Base-by-base conservation (phyloP, 2,888 invertebrate species). In the Yponomeuta sedellus region DNA sequence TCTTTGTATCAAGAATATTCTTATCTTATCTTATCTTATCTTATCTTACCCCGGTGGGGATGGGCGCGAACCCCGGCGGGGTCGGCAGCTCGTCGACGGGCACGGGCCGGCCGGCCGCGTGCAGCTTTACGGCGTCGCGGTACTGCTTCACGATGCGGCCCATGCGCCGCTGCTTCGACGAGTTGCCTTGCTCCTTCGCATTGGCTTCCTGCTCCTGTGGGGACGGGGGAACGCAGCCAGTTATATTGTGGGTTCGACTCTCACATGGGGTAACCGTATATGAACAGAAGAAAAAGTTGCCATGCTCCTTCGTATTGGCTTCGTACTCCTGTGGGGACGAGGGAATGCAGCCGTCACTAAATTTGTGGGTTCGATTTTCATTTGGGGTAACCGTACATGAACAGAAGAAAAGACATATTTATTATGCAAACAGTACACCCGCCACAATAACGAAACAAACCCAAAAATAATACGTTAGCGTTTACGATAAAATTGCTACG, bases 61-160 rank as follows among this genome's bases (percentile, higher is more conserved):
- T 34, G 0, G 96, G 95, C 0, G 93, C 94, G 75, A 93, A 94
- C 40, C 97, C 97, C 2, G 97, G 97, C 3, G 98, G 98, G 0
- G 94, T 93, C 0, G 98, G 98, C 64, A 99, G 83, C 67, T 98
- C 98, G 66, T 97, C 97, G 44, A 93, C 92, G 3, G 94, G 92
- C 20, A 98, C 89, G 0, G 95, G 87, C 77, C 94, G 94, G 0
- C 98, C 98, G 4, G 94, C 94, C 70, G 95, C 94, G 75, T 96
- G 92, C n/a, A 91, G 78, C 78, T 94, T 95, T 39, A 98, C 94
- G 0, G 98, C 98, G 72, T 96, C 96, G 77, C 96, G 94, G 78
- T 96, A 99, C 84, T 98, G 98, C 86, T 98, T 98, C 52, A 97
- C 95, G 72, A 99, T 97, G 64, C 99, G 93, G 0, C 96, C 97